A percentile compares a stretch with the other conserved stretches of the same genome.
phyloP scores from a whole-genome alignment of 2,888 invertebrate species.

The Melipona bicolor region DNA sequence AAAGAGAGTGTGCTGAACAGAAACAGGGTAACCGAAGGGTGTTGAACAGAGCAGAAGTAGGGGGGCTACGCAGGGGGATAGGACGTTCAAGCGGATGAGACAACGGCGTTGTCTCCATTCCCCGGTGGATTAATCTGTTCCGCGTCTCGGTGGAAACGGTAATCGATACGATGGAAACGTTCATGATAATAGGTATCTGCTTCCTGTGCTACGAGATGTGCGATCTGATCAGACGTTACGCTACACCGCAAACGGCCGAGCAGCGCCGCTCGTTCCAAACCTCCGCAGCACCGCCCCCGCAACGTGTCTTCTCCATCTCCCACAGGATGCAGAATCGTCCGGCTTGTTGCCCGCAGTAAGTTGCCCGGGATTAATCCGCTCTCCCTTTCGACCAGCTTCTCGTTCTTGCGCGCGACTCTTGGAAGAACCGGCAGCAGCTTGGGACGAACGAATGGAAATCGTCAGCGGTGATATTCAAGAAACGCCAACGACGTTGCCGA shows the following conservation, averaged over 20 bases:
- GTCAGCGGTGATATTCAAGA: background rate
- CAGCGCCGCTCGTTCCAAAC: conserved; percentile 72
- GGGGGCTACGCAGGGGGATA: background rate
- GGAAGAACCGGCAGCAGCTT: background rate
- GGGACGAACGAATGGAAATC: background rate
- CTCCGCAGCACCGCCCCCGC: conserved; percentile 72
- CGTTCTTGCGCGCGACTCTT: background rate
- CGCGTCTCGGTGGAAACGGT: conserved; percentile 10
- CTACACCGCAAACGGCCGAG: conserved; percentile 75
- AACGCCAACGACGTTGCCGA: background rate
- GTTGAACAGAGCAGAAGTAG: background rate
- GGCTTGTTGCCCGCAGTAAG: conserved; percentile 73
- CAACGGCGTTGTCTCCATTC: background rate
- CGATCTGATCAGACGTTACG: conserved; percentile 85
- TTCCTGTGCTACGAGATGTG: conserved; percentile 89
- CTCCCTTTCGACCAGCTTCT: too few relatives aligned
- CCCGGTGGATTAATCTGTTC: conserved; percentile 8
- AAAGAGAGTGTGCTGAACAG: too few relatives aligned
- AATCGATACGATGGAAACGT: conserved; percentile 86
- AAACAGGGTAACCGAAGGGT: background rate
- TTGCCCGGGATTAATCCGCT: background rate
- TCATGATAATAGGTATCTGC: conserved; percentile 88
- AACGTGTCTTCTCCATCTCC: conserved; percentile 84
- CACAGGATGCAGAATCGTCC: conserved; percentile 74
- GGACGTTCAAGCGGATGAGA: background rate